Evolutionary conservation across 2,113 vertebrate genomes (phyloP).

Genomic region (Urocynchramus pylzowi): DNA sequence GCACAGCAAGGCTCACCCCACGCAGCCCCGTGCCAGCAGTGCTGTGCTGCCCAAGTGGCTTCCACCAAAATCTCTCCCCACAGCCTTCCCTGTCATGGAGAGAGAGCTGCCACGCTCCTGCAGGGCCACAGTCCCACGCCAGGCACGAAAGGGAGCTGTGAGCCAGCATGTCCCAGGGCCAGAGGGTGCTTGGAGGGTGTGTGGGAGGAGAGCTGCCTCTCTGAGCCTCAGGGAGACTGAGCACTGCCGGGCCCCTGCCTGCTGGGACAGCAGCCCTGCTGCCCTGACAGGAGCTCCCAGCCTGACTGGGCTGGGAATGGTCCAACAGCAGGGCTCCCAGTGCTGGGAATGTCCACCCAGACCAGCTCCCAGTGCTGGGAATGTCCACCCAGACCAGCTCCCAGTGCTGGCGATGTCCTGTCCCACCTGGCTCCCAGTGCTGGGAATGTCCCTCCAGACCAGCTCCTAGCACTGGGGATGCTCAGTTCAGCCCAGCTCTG

Average conservation of each 20-base stretch:
- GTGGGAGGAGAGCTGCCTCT: neutral
- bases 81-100: neutral
- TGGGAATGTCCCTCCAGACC: neutral
- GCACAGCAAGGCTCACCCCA: rapidly evolving
- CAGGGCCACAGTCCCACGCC: rapidly evolving
- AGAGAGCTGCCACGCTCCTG: neutral
- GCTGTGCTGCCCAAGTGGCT: rapidly evolving
- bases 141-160: neutral
- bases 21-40: rapidly evolving
- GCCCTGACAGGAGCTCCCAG: neutral
- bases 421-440: too few species aligned
- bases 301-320: neutral
- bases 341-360: rapidly evolving
- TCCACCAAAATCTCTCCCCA: neutral
- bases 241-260: neutral
- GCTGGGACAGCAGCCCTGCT: neutral
- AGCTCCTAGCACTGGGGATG: neutral
- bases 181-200: neutral
- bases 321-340: neutral
- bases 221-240: neutral
- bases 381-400: neutral
- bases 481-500: rapidly evolving
- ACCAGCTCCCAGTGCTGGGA: rapidly evolving
- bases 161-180: neutral
- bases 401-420: neutral